A percentile compares a stretch with the other conserved stretches of the same genome.
Evolutionary conservation across 2,888 invertebrate species (phyloP).

Genomic region (Ophraella communa): DNA sequence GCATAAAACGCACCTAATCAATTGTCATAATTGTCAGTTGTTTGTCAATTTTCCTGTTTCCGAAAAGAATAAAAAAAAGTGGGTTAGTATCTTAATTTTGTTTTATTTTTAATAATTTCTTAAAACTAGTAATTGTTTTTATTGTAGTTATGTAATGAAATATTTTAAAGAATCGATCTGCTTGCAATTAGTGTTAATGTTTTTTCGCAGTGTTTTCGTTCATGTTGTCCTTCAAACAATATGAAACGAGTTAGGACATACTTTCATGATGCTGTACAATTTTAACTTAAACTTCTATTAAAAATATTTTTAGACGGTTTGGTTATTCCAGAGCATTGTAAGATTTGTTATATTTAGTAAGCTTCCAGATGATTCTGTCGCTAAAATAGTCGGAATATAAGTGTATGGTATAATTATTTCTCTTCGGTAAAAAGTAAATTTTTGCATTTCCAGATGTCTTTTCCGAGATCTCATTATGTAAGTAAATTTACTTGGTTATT

Average conservation of each 20-base stretch:
- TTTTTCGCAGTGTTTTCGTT: slow-evolving; percentile 10
- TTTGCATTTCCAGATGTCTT: slow-evolving; percentile 17
- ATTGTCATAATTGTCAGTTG: background rate
- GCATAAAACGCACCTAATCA: background rate
- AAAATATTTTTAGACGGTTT: slow-evolving; percentile 25
- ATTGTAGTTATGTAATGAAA: background rate
- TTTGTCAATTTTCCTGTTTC: slow-evolving; percentile 1
- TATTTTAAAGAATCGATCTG: slow-evolving; percentile 8
- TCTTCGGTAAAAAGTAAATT: slow-evolving; percentile 3
- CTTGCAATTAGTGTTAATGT: background rate
- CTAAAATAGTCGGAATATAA: slow-evolving; percentile 11
- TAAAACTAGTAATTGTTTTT: background rate
- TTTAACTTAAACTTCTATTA: slow-evolving; percentile 23
- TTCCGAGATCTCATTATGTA: slow-evolving; percentile 33
- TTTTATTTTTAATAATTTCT: slow-evolving; percentile 5
- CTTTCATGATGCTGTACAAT: slow-evolving; percentile 19
- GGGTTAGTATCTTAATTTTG: slow-evolving; percentile 16
- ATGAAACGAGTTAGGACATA: slow-evolving; percentile 18
- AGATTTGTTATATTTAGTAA: slow-evolving; percentile 30
- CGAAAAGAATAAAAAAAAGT: slow-evolving; percentile 3
- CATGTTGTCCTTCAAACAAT: slow-evolving; percentile 12
- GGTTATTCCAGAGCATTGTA: slow-evolving; percentile 5
- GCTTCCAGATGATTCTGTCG: slow-evolving; percentile 36
- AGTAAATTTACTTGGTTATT: slow-evolving; percentile 27
- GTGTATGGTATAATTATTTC: background rate